phyloP scores from a whole-genome alignment of 2,797 vertebrate genomes.

The Pangasius sanitwongsei region DNA sequence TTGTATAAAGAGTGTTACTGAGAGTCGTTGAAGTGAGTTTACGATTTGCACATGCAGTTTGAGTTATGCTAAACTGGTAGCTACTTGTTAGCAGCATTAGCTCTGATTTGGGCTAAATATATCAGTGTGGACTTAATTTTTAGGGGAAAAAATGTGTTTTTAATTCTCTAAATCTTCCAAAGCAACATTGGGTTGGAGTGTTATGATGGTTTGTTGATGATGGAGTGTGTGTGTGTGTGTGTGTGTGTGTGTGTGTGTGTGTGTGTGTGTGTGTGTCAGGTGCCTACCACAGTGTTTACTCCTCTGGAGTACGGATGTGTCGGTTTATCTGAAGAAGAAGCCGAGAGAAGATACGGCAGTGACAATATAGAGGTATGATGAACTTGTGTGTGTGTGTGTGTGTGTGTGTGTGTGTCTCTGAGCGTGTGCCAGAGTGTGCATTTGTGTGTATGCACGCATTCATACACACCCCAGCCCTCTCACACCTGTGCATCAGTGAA shows the following conservation, averaged over 20 bases:
- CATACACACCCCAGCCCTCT: slow-evolving; percentile 23
- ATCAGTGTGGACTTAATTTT: neutral
- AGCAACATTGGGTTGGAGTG: neutral
- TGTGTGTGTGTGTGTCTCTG: neutral
- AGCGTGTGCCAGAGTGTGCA: neutral
- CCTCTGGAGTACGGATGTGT: slow-evolving; percentile 93
- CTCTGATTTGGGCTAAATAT: neutral
- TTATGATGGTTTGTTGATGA: neutral
- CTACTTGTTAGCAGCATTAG: neutral
- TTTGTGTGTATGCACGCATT: neutral
- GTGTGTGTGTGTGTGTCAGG: slow-evolving; percentile 68
- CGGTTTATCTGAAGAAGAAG: slow-evolving; percentile 90
- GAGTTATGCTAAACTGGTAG: neutral
- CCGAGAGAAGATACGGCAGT: slow-evolving; percentile 74
- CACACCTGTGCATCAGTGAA: slow-evolving; percentile 70
- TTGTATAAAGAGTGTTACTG: neutral
- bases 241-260: slow-evolving; percentile 33
- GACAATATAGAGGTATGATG: slow-evolving; percentile 83
- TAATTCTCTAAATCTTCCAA: neutral
- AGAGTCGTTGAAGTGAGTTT: neutral
- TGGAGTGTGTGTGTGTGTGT: neutral
- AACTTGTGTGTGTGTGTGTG: slow-evolving; percentile 9
- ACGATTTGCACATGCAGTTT: neutral
- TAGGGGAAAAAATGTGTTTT: neutral
- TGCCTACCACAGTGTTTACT: slow-evolving; percentile 93